These are phyloP conservation scores for Invenusta paracnida DNA, from an alignment of 2,888 invertebrate species.

Conservation along the genomic window DNA sequence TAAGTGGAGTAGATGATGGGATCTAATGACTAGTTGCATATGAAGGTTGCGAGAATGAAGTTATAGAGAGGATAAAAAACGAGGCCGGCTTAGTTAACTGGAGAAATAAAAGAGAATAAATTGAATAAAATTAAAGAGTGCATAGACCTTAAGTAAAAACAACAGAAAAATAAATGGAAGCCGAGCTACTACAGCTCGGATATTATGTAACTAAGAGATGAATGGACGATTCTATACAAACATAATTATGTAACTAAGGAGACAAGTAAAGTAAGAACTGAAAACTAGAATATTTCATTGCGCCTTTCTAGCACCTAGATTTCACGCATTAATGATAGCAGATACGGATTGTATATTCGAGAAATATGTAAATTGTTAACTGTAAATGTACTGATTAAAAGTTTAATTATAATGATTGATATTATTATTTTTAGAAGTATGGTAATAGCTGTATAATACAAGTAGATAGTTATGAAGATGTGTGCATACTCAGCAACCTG, in stretches of 20 bases:
- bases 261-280: no score
- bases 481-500: slow-evolving; percentile 7
- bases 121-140: neutral
- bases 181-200: neutral
- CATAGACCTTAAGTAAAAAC: slow-evolving; percentile 20
- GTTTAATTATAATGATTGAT: neutral
- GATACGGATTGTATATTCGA: neutral
- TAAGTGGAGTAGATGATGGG: neutral
- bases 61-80: neutral
- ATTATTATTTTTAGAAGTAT: neutral
- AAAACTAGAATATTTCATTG: slow-evolving; percentile 10
- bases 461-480: no score
- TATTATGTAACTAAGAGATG: neutral
- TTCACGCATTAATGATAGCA: neutral
- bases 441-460: neutral
- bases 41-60: neutral
- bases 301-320: slow-evolving; percentile 14
- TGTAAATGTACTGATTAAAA: neutral
- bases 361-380: neutral
- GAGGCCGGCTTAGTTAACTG: slow-evolving; percentile 6
- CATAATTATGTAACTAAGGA: neutral
- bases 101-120: no score
- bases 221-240: neutral
- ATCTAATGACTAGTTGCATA: slow-evolving; percentile 29
- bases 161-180: neutral